A percentile compares a stretch with the other conserved stretches of the same genome.
phyloP scores from a whole-genome alignment of 2,113 vertebrate species.

The Riparia riparia region DNA sequence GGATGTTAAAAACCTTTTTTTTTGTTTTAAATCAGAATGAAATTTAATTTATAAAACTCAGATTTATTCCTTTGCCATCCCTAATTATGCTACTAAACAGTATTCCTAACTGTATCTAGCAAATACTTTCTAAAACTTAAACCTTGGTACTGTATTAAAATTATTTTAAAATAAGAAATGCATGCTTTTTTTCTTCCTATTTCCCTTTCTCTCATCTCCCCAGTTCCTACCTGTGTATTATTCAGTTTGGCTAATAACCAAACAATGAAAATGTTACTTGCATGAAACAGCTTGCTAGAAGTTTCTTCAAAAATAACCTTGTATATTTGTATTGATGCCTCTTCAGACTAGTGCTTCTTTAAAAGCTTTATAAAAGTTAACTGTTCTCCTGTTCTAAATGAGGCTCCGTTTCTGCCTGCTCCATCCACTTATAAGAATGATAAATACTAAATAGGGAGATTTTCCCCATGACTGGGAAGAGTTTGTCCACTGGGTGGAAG shows the following conservation, averaged over 20 bases:
- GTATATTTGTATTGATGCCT: neutral
- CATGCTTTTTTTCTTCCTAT: neutral
- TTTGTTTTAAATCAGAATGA: neutral
- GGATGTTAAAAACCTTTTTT: neutral
- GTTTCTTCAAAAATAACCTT: neutral
- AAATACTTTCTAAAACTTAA: neutral
- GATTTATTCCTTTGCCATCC: neutral
- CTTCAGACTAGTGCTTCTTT: neutral
- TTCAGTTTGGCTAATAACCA: neutral
- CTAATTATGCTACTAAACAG: neutral
- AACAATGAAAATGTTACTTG: neutral
- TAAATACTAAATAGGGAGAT: neutral
- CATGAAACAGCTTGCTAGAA: neutral
- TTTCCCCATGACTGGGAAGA: neutral
- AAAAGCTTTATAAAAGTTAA: neutral
- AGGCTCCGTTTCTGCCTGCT: fast-evolving
- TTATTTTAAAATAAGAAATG: neutral
- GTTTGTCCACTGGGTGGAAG: neutral
- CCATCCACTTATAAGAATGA: neutral
- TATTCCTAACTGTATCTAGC: neutral
- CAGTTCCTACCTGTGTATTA: neutral
- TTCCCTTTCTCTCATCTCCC: neutral
- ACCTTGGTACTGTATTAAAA: neutral
- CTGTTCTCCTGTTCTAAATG: neutral
- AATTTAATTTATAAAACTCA: conserved; percentile 20